phyloP scores from a whole-genome alignment of 2,113 vertebrate genomes.

The Laticauda laticaudata region DNA sequence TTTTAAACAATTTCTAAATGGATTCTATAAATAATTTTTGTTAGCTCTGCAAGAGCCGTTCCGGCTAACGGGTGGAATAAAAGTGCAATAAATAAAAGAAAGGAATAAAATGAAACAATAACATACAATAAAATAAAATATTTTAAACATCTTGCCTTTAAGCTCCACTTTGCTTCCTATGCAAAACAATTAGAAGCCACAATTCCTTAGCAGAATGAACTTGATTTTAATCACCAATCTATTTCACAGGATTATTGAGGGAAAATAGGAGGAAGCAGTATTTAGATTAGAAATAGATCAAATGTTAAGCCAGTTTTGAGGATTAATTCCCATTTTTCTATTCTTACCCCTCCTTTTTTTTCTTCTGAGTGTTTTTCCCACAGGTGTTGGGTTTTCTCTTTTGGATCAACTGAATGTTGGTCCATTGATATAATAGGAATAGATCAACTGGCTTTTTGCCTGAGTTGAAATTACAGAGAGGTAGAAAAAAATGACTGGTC shows the following conservation, averaged over 20 bases:
- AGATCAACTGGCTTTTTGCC: neutral
- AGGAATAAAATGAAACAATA: neutral
- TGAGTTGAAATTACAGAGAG: neutral
- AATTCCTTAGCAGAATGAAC: neutral
- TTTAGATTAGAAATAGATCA: neutral
- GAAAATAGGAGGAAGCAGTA: neutral
- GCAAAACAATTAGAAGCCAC: neutral
- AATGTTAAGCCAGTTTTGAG: neutral
- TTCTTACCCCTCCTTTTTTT: neutral
- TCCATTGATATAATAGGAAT: neutral
- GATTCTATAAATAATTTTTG: neutral
- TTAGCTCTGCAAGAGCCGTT: neutral
- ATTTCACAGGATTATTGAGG: neutral
- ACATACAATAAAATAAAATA: neutral
- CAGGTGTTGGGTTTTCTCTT: neutral
- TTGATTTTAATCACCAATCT: neutral
- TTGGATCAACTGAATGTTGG: neutral
- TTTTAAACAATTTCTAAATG: neutral
- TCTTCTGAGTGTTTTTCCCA: neutral
- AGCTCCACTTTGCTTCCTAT: neutral
- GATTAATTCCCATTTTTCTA: neutral
- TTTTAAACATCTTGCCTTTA: neutral
- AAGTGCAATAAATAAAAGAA: neutral
- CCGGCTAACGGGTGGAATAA: neutral
- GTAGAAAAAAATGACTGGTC: neutral